A percentile compares a stretch with the other conserved stretches of the same genome.
Conservation (phyloP, 2,888 invertebrate genomes). For the Cyrtodaria siliqua region DNA sequence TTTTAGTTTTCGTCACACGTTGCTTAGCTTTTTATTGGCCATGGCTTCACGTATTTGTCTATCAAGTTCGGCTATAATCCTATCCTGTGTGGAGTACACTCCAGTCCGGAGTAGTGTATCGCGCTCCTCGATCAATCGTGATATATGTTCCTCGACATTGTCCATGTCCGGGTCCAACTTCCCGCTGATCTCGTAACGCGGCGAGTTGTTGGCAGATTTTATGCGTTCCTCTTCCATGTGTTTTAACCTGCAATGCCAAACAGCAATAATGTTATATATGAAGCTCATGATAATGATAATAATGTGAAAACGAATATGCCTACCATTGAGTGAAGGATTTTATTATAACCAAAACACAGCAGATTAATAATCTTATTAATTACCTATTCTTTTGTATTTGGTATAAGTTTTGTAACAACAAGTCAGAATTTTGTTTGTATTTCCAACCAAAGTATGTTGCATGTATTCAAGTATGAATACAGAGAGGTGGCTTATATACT, state of each 20-base stretch:
- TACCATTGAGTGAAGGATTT: too few species aligned
- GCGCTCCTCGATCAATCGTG: constrained; percentile 84
- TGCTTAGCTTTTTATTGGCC: constrained; percentile 71
- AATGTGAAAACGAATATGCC: too few species aligned
- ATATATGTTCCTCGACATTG: constrained; percentile 83
- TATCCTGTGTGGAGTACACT: constrained; percentile 85
- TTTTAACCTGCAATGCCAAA: constrained; percentile 72
- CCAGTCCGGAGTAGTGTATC: constrained; percentile 86
- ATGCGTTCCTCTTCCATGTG: constrained; percentile 77
- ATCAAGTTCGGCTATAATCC: constrained; percentile 86
- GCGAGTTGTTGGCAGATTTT: constrained; percentile 69
- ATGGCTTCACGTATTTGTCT: constrained; percentile 85
- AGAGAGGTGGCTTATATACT: too few species aligned
- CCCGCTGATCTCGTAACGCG: constrained; percentile 46
- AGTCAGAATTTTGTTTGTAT: too few species aligned
- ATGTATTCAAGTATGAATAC: too few species aligned
- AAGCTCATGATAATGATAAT: too few species aligned
- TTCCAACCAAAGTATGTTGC: too few species aligned
- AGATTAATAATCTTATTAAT: too few species aligned
- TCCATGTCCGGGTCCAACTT: constrained; percentile 65
- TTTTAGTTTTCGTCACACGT: constrained; percentile 45
- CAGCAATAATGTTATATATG: too few species aligned
- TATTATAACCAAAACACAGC: too few species aligned
- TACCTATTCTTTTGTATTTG: too few species aligned
- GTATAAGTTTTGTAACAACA: too few species aligned